Evolutionary conservation across 2,888 invertebrate genomes (phyloP).

Genomic region (Opisthograptis luteolata): DNA sequence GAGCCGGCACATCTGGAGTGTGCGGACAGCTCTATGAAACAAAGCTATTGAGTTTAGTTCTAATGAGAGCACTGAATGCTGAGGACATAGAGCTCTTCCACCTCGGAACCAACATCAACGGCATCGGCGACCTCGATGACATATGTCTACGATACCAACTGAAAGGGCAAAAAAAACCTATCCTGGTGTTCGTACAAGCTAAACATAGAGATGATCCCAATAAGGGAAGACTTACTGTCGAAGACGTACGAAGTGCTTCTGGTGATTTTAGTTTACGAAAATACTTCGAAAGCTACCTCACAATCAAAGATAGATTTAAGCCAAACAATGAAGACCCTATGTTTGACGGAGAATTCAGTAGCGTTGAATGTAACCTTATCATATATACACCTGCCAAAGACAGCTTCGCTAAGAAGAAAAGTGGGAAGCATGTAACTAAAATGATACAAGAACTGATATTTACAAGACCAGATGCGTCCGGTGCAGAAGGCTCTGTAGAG

Average conservation of each 20-base stretch:
- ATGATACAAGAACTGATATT: conserved; percentile 42
- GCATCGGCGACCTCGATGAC: conserved; percentile 52
- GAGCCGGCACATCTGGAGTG: conserved; percentile 33
- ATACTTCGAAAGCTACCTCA: conserved; percentile 50
- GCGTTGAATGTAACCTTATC: conserved; percentile 44
- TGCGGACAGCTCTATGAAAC: conserved; percentile 41
- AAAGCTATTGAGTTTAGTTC: conserved; percentile 45
- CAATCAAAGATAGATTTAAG: conserved; percentile 44
- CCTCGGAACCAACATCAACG: conserved; percentile 48
- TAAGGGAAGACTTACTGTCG: conserved; percentile 42
- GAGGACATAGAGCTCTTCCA: conserved; percentile 41
- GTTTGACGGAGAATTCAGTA: conserved; percentile 43
- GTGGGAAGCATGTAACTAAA: conserved; percentile 21
- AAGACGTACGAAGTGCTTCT: conserved; percentile 37
- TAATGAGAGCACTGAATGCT: conserved; percentile 44
- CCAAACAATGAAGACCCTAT: conserved; percentile 38
- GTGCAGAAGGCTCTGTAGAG: too few relatives aligned
- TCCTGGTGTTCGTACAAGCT: conserved; percentile 49
- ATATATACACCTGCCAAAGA: conserved; percentile 49
- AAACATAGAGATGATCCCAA: conserved; percentile 48
- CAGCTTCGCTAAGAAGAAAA: conserved; percentile 36
- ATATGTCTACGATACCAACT: conserved; percentile 46
- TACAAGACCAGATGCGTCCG: conserved; percentile 34
- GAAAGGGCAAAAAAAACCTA: conserved; percentile 27
- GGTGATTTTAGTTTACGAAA: conserved; percentile 45